Conservation (phyloP, 2,113 vertebrate genomes). For the Psittacus erithacus region DNA sequence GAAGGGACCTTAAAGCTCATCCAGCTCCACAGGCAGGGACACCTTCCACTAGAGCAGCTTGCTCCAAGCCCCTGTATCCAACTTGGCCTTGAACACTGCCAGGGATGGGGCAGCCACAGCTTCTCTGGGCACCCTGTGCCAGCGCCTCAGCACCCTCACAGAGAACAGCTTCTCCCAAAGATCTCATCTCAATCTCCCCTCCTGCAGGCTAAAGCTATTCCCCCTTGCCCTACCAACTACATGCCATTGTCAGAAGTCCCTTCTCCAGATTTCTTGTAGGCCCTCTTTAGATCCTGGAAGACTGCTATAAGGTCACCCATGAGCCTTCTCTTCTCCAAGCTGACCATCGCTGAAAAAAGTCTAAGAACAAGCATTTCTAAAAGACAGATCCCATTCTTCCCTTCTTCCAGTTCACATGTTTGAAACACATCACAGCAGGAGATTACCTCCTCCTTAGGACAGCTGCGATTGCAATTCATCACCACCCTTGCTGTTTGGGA, state of each 20-base stretch:
- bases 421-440: background rate
- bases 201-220: background rate
- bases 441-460: background rate
- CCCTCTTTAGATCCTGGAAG: background rate
- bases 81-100: background rate
- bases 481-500: accelerated
- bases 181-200: background rate
- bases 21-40: background rate
- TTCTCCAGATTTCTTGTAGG: background rate
- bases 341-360: background rate
- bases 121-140: background rate
- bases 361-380: background rate
- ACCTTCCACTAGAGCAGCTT: background rate
- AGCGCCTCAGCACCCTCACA: background rate
- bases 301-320: background rate
- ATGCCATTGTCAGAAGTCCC: background rate
- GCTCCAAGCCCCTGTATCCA: background rate
- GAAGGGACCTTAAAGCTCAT: background rate
- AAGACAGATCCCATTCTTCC: background rate
- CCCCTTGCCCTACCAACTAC: background rate
- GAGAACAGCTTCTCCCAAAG: background rate
- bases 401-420: background rate
- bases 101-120: background rate
- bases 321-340: background rate
- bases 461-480: background rate